Evolutionary conservation across 2,113 vertebrate species (phyloP), one percentile per base, ranked within the genome.

Genomic region (Semnornis frantzii): DNA sequence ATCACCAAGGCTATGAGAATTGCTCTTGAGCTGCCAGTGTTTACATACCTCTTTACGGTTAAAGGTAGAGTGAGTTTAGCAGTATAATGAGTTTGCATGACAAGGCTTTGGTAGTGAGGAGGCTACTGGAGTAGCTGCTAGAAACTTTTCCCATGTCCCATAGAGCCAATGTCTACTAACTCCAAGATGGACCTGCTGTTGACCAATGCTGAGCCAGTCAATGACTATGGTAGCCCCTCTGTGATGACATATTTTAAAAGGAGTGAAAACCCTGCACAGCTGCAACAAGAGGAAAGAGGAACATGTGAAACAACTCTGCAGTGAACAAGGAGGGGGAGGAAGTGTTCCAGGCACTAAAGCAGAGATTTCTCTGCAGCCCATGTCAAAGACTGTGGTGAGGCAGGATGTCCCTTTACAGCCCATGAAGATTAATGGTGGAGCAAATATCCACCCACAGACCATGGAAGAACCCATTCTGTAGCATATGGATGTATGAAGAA

Each of bases 401-500:
- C 34, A 76, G 31, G 28, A 8, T 42, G 21, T 55, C 24, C 11
- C 28, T 10, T 42, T 42, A 21, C 24, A 71, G 58, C 46, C 64
- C 46, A 3, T 2, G 59, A 30, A 66, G 30, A 8, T 13, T 21
- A 1, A 0, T 5, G 12, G 5, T 7, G 64, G n/a, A 60, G 18
- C 50, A 52, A 23, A 52, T 25, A 24, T 52, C 23, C 24, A 25
- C 23, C 50, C 25, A 23, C 50, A 52, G 23, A 23, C 23, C 13
- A 24, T 25, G 23, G 21, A 52, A 12, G 50, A 23, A 23, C 50
- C 23, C 12, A 13, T 52, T 23, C 50, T 52, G 23, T 23, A 52
- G 23, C 15, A 46, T 5, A 18, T 25, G 11, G 11, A 25, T 25
- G 50, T 1, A 27, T 25, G 14, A 55, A 28, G 54, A 28, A 55